Evolutionary conservation across 2,888 invertebrate genomes (phyloP).

Genomic region (Syritta pipiens): DNA sequence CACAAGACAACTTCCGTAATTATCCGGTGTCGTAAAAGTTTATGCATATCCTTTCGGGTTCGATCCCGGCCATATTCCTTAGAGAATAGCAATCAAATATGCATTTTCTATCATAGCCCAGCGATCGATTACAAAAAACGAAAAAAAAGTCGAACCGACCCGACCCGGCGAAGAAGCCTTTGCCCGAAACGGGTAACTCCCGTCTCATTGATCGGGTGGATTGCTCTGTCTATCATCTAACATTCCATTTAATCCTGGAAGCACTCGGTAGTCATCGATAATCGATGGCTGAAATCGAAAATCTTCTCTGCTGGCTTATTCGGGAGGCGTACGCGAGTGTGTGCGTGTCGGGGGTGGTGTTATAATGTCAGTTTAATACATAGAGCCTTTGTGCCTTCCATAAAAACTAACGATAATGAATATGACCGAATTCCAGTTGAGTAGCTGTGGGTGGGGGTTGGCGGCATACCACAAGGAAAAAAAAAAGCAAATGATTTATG

Average conservation of each 20-base stretch:
- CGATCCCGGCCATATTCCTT: conserved; percentile 19
- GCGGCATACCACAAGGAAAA: background rate
- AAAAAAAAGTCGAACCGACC: background rate
- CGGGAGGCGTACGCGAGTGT: background rate
- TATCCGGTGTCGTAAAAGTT: conserved; percentile 51
- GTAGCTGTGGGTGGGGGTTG: background rate
- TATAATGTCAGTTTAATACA: conserved; percentile 60
- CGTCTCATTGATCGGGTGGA: conserved; percentile 28
- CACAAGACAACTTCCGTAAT: conserved; percentile 27
- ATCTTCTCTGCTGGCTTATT: conserved; percentile 29
- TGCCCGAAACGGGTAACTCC: background rate
- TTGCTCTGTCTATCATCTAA: conserved; percentile 31
- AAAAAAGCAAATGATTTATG: conserved; percentile 53
- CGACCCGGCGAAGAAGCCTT: no score
- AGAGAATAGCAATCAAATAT: conserved; percentile 41
- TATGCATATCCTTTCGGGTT: conserved; percentile 40
- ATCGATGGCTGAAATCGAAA: conserved; percentile 50
- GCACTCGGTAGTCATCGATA: conserved; percentile 47
- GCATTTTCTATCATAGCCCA: conserved; percentile 5
- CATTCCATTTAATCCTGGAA: conserved; percentile 34
- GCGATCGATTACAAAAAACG: background rate
- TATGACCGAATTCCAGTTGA: conserved; percentile 38
- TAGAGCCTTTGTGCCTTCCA: conserved; percentile 54
- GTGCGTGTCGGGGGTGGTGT: conserved; percentile 3
- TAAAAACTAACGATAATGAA: conserved; percentile 69